These are phyloP conservation scores for Xenentodon cancila DNA, from an alignment of 2,797 vertebrate species.

Conservation along the genomic window DNA sequence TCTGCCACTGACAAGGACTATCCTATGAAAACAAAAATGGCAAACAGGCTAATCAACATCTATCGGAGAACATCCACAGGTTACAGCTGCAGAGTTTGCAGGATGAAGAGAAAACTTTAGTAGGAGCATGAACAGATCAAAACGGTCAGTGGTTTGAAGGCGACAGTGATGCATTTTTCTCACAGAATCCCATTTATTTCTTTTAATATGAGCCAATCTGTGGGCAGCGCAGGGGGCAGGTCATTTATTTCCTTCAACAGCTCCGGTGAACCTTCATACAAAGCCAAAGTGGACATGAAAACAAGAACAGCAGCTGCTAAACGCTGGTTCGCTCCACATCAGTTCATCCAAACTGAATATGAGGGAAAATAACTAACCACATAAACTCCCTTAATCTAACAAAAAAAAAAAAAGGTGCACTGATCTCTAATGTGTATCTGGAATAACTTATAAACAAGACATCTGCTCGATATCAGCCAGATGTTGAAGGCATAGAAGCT, in stretches of 20 bases:
- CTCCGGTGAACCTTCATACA: neutral
- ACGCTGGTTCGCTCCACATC: constrained; percentile 2
- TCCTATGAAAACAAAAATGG: constrained; percentile 93
- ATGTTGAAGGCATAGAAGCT: constrained; percentile 1
- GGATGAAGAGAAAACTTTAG: constrained; percentile 44
- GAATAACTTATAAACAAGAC: neutral
- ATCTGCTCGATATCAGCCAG: constrained; percentile 7
- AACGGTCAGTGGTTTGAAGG: no score
- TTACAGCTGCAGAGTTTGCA: constrained; percentile 62
- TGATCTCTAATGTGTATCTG: no score
- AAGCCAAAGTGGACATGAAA: constrained; percentile 10
- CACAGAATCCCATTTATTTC: constrained; percentile 8
- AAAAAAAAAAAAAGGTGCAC: no score
- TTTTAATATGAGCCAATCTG: neutral
- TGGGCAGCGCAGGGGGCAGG: constrained; percentile 6
- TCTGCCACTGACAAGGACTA: constrained; percentile 99
- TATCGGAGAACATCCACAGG: constrained; percentile 59
- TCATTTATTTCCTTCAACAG: constrained; percentile 15
- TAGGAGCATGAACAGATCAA: neutral
- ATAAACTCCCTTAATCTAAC: no score
- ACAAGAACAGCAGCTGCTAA: constrained; percentile 18
- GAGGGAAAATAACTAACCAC: no score
- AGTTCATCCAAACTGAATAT: constrained; percentile 7
- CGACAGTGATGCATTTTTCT: no score
- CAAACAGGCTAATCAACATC: constrained; percentile 83